Percentiles rank a stretch among this genome's conserved stretches.
These are phyloP conservation scores for Thunnus albacares DNA, from an alignment of 2,797 vertebrate species.

Conservation along the genomic window DNA sequence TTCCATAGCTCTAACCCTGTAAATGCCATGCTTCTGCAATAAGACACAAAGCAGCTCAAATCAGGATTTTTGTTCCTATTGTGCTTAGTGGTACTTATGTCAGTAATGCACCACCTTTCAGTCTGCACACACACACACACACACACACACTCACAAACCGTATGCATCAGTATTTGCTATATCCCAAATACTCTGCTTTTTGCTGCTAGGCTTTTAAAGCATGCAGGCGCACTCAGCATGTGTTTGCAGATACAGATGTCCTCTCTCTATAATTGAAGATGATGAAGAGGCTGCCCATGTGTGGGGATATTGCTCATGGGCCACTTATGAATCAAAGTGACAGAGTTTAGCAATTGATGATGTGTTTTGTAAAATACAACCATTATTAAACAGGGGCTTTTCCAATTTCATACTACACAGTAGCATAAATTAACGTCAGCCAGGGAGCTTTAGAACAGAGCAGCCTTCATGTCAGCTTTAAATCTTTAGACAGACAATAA, in stretches of 20 bases:
- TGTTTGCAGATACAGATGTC: slow-evolving; percentile 66
- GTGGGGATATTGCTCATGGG: slow-evolving; percentile 62
- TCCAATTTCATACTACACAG: slow-evolving; percentile 39
- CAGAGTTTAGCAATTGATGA: slow-evolving; percentile 62
- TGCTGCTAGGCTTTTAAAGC: slow-evolving; percentile 31
- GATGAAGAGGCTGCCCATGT: slow-evolving; percentile 63
- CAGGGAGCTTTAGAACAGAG: slow-evolving; percentile 16
- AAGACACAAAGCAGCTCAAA: slow-evolving; percentile 40
- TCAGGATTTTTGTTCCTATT: slow-evolving; percentile 29
- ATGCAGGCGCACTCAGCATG: slow-evolving; percentile 42
- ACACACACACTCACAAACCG: not conserved
- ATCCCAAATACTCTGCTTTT: slow-evolving; percentile 36
- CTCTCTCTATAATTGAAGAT: slow-evolving; percentile 69
- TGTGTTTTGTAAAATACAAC: slow-evolving; percentile 51
- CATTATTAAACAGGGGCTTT: slow-evolving; percentile 49
- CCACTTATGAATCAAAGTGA: slow-evolving; percentile 72
- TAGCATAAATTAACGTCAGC: slow-evolving; percentile 33
- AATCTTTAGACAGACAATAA: slow-evolving; percentile 45
- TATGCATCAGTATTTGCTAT: slow-evolving; percentile 40
- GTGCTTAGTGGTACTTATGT: slow-evolving; percentile 22
- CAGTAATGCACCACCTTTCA: slow-evolving; percentile 17
- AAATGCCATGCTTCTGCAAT: slow-evolving; percentile 37
- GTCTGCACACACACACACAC: slow-evolving; percentile 1
- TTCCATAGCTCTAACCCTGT: slow-evolving; percentile 8
- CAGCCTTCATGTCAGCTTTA: slow-evolving; percentile 25